phyloP scores from a whole-genome alignment of 2,888 invertebrate species.

The Pedicia rivosa region DNA sequence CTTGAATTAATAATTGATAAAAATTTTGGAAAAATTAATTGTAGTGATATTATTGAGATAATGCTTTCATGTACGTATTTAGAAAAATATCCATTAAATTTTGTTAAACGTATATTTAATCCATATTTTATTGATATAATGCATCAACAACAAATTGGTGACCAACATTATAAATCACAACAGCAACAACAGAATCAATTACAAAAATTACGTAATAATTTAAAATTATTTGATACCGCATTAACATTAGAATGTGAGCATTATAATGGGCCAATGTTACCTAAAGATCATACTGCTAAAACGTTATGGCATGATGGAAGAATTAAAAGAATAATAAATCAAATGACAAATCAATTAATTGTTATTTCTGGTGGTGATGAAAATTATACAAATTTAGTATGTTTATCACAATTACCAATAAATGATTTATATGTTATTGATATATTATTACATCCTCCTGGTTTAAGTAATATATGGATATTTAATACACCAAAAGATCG shows the following conservation, averaged over 20 bases:
- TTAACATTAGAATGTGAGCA: constrained; percentile 43
- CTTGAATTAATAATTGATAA: constrained; percentile 37
- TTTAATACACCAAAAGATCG: constrained; percentile 31
- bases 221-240: constrained; percentile 45
- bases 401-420: constrained; percentile 37
- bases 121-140: constrained; percentile 42
- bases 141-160: constrained; percentile 20
- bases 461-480: constrained; percentile 27
- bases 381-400: constrained; percentile 34
- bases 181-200: constrained; percentile 22
- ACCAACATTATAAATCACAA: too few species aligned
- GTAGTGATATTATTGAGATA: constrained; percentile 40
- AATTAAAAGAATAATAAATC: constrained; percentile 34
- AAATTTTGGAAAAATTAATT: constrained; percentile 39
- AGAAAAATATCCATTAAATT: constrained; percentile 41
- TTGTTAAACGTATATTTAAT: constrained; percentile 41
- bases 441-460: constrained; percentile 37
- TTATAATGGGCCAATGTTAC: constrained; percentile 40
- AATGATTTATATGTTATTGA: constrained; percentile 43
- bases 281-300: constrained; percentile 35
- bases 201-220: constrained; percentile 33
- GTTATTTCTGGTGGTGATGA: constrained; percentile 32
- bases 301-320: constrained; percentile 37
- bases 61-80: constrained; percentile 47
- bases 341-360: constrained; percentile 31